phyloP scores from a whole-genome alignment of 2,888 invertebrate species.

The Thereva nobilitata region DNA sequence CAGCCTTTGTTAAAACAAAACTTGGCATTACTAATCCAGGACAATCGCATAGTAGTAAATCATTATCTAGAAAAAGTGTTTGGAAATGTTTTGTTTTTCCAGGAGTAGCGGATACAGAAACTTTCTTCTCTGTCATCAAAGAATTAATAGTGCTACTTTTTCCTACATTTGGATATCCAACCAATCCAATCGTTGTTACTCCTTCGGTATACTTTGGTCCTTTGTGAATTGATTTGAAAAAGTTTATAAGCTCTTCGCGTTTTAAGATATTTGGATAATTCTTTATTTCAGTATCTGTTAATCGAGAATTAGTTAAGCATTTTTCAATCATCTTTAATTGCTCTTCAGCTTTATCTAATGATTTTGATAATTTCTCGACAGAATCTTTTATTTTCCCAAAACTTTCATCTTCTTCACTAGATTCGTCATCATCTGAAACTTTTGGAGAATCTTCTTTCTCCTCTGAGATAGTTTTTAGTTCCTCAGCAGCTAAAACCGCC shows the following conservation, averaged over 20 bases:
- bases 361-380: constrained; percentile 61
- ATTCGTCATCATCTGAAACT: constrained; percentile 47
- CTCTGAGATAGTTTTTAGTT: constrained; percentile 53
- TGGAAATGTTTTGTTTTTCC: constrained; percentile 99
- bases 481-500: constrained; percentile 68
- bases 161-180: constrained; percentile 99
- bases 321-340: constrained; percentile 63
- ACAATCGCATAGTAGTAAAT: constrained; percentile 90
- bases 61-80: constrained; percentile 78
- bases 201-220: constrained; percentile 59
- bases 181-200: constrained; percentile 85
- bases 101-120: constrained; percentile 96
- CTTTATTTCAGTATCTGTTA: constrained; percentile 47
- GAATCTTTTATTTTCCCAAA: constrained; percentile 60
- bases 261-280: constrained; percentile 60
- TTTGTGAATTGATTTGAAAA: constrained; percentile 68
- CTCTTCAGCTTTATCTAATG: constrained; percentile 63
- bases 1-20: constrained; percentile 91
- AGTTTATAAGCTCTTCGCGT: constrained; percentile 70
- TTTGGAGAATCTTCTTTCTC: constrained; percentile 48
- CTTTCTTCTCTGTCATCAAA: constrained; percentile 80
- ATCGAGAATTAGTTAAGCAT: constrained; percentile 54
- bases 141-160: constrained; percentile 99
- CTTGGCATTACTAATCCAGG: constrained; percentile 98
- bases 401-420: constrained; percentile 45